A percentile compares a stretch with the other conserved stretches of the same genome.
These are phyloP conservation scores for Platyscapa corneri DNA, from an alignment of 1,140 invertebrate species.

Conservation along the genomic window DNA sequence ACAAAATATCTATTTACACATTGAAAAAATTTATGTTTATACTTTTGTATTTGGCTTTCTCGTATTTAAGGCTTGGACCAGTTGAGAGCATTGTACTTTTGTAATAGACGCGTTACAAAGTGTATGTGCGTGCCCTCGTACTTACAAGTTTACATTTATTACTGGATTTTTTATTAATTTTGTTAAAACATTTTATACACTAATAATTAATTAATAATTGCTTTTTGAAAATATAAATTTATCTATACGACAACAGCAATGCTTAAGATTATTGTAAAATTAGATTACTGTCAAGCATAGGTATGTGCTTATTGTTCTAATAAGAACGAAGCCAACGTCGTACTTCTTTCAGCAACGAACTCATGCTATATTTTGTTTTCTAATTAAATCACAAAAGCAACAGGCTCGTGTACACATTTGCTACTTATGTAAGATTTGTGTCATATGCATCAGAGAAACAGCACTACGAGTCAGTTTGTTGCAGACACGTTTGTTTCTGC, in stretches of 20 bases:
- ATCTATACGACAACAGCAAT: background rate
- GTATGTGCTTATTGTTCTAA: background rate
- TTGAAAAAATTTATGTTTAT: too few species aligned
- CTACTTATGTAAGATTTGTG: slow-evolving; percentile 32
- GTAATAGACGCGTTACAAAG: too few species aligned
- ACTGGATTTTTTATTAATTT: too few species aligned
- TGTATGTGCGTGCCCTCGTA: too few species aligned
- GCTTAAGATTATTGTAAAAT: background rate
- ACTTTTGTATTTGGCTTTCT: background rate
- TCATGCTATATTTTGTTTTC: slow-evolving; percentile 18
- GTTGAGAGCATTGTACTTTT: too few species aligned
- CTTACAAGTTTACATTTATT: too few species aligned
- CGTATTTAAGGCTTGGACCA: background rate
- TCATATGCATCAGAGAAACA: slow-evolving; percentile 22
- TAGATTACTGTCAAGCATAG: background rate
- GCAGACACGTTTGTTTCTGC: background rate
- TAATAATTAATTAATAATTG: background rate
- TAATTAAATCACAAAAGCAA: slow-evolving; percentile 41
- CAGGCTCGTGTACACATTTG: background rate
- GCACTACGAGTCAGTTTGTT: slow-evolving; percentile 10
- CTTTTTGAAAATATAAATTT: background rate
- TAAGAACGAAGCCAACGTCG: slow-evolving; percentile 37
- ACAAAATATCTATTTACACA: too few species aligned
- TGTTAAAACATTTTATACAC: background rate
- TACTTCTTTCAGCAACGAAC: slow-evolving; percentile 25